Percentiles rank a stretch among this genome's conserved stretches.
phyloP scores from a whole-genome alignment of 2,888 invertebrate species.

The Colletes collaris region DNA sequence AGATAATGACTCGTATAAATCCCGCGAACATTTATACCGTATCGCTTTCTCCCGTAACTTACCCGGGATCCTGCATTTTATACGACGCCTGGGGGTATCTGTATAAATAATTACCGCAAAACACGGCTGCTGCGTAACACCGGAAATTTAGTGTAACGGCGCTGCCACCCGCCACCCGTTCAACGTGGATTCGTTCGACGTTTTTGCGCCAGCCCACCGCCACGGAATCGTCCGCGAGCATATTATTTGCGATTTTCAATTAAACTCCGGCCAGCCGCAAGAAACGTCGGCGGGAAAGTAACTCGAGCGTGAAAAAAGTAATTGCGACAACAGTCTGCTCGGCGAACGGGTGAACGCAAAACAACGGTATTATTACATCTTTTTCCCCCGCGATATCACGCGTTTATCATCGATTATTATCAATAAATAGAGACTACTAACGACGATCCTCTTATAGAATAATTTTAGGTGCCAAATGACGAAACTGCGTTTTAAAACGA shows the following conservation, averaged over 20 bases:
- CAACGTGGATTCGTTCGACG: background rate
- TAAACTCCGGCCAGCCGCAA: constrained; percentile 9
- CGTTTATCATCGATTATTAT: no score
- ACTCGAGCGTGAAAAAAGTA: background rate
- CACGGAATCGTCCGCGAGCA: background rate
- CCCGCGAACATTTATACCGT: constrained; percentile 37
- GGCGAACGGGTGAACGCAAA: background rate
- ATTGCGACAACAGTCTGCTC: background rate
- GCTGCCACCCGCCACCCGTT: no score
- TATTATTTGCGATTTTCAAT: constrained; percentile 44
- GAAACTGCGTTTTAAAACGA: no score
- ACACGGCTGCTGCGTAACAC: background rate
- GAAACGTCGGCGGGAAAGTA: constrained; percentile 5
- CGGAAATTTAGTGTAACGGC: constrained; percentile 1
- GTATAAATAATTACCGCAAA: constrained; percentile 47
- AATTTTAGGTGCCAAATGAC: no score
- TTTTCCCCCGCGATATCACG: no score
- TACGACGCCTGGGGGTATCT: constrained; percentile 14
- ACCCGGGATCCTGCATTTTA: constrained; percentile 14
- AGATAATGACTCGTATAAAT: constrained; percentile 54
- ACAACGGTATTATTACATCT: no score
- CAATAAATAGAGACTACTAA: no score
- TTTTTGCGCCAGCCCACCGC: constrained; percentile 4
- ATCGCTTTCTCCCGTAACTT: constrained; percentile 9
- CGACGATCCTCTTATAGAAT: no score